Evolutionary conservation across 2,113 vertebrate genomes (phyloP), one percentile per base, ranked within the genome.

Genomic region (Indicator maculatus): DNA sequence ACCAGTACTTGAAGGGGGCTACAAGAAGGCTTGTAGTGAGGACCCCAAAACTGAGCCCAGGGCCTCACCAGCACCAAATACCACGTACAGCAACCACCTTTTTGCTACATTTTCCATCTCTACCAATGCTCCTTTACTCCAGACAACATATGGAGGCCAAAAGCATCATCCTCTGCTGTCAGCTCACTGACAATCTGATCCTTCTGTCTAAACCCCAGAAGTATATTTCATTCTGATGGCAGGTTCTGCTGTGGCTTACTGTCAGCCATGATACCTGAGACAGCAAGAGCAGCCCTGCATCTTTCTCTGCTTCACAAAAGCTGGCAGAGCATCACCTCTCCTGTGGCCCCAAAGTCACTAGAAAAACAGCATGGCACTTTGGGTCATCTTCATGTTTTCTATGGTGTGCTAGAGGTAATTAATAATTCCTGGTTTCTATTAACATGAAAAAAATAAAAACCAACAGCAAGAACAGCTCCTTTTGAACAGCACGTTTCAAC

Each of bases 361-460:
- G 26, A 50, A 89, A 79, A 76, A 47, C 76, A 76, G 87, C 0
- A 1, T 75, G 64, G 20, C 0, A 0, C 69, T 94, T 92, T 78
- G 72, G 36, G 31, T 60, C 39, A 19, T 73, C 89, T 92, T 36
- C 18, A 4, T 92, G 80, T 89, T 91, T 33, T 59, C 20, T 83
- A 50, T 91, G 59, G 88, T 84, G 95, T 94, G 89, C 81, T 94
- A 64, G 71, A 91, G 69, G 83, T 97, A 94, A 97, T 96, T 96
- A 96, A 93, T 91, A 97, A 96, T 89, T 59, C 65, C 87, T 96
- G 79, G 53, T 95, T 96, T 81, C 84, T 89, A 44, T 96, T 93
- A 93, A 95, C 94, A 83, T 69, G 61, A 83, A 86, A 95, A 92
- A 86, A 87, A 44, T 36, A 94, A 30, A 52, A 13, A 7, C 50